These are phyloP conservation scores for Gallinago solitaria DNA, from an alignment of 2,797 vertebrate species.

Conservation along the genomic window DNA sequence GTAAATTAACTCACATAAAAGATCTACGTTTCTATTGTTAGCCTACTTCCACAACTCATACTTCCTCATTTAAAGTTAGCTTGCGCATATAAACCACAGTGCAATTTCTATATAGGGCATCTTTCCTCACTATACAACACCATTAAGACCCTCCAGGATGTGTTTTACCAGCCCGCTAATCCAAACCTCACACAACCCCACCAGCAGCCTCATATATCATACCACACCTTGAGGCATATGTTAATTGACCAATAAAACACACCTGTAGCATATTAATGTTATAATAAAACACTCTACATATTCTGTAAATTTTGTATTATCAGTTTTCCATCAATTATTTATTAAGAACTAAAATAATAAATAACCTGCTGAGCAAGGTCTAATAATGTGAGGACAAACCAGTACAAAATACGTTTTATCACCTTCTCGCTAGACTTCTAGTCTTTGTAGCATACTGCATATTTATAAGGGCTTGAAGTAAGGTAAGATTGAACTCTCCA, in stretches of 20 bases:
- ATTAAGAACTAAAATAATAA: slow-evolving; percentile 31
- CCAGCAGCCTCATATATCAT: slow-evolving; percentile 1
- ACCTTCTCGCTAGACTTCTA: background rate
- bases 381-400: background rate
- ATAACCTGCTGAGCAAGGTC: slow-evolving; percentile 14
- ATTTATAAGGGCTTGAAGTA: slow-evolving; percentile 17
- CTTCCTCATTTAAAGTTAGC: slow-evolving; percentile 23
- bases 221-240: slow-evolving; percentile 1
- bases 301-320: slow-evolving; percentile 41
- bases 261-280: slow-evolving; percentile 34
- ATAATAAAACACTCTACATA: slow-evolving; percentile 34
- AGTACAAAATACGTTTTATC: slow-evolving; percentile 21
- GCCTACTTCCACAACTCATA: slow-evolving; percentile 6
- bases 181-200: background rate
- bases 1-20: slow-evolving; percentile 46
- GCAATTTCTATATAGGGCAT: background rate
- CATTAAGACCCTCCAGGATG: slow-evolving; percentile 58
- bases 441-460: background rate
- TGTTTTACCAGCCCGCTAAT: slow-evolving; percentile 27
- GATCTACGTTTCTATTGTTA: slow-evolving; percentile 47
- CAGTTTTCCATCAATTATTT: slow-evolving; percentile 62
- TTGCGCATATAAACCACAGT: slow-evolving; percentile 16
- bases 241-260: slow-evolving; percentile 63
- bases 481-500: background rate
- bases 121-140: background rate